phyloP scores from a whole-genome alignment of 2,888 invertebrate species.

The Pemphredon lugubris region DNA sequence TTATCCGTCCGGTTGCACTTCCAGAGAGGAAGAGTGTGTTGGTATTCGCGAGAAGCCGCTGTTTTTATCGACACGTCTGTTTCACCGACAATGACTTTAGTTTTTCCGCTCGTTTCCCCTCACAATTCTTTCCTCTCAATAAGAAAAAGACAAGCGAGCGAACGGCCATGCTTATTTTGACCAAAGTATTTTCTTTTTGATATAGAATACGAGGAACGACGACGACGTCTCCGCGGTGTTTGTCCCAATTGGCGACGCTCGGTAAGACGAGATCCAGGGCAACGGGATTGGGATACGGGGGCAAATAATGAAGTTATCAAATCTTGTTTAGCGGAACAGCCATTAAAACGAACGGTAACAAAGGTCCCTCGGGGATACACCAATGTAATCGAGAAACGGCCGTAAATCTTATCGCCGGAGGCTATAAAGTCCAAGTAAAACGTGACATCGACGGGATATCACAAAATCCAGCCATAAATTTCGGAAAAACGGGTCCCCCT shows the following conservation, averaged over 20 bases:
- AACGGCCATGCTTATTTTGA: too few species aligned
- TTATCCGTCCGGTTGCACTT: not conserved
- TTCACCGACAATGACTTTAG: too few species aligned
- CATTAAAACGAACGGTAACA: too few species aligned
- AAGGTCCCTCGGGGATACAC: not conserved
- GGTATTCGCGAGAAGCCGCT: not conserved
- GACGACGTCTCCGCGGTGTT: too few species aligned
- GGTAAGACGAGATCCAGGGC: too few species aligned
- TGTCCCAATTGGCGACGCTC: too few species aligned
- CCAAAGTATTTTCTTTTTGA: not conserved
- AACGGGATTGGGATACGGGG: not conserved
- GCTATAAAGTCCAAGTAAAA: conserved; percentile 15
- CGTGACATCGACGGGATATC: conserved; percentile 25
- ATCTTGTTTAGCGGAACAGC: too few species aligned
- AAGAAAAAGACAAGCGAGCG: too few species aligned
- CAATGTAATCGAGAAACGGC: conserved; percentile 14
- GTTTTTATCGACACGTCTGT: not conserved
- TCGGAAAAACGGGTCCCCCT: conserved; percentile 23
- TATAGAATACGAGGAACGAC: not conserved
- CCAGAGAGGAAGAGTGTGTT: not conserved
- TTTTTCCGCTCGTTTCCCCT: too few species aligned
- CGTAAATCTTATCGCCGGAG: conserved; percentile 22
- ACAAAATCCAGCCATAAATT: conserved; percentile 14
- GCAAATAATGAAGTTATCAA: not conserved
- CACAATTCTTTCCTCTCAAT: too few species aligned